Evolutionary conservation across 2,888 invertebrate species (phyloP), one percentile per base, ranked within the genome.

Genomic region (Cephalotes varians): DNA sequence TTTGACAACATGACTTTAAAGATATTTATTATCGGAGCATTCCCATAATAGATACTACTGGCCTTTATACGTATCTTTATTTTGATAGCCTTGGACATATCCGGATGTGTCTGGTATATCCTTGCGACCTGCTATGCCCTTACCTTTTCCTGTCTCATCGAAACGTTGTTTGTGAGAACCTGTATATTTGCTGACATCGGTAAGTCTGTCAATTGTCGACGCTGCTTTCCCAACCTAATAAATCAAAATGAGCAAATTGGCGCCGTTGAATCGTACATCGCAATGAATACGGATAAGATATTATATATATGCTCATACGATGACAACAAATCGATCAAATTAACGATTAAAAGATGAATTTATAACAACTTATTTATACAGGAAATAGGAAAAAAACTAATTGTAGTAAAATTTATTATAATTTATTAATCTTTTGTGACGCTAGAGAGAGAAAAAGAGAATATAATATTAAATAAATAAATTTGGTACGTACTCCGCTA

Each of bases 91-190:
- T 56, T 96, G 96, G 80, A 98, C 98, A 93, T 98, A 98, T 69
- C 98, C 98, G 1, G 97, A 96, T 31, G 95, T 95, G 90, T 98
- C 97, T 28, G 96, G 95, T 18, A 96, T 73, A 92, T 98, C 97
- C 93, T 97, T 98, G 74, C 98, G 95, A 31, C 98, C 98, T 2
- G 97, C 96, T 81, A 98, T 97, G 7, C 98, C 98, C 93, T 97
- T 98, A 25, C 98, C 98, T 94, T 97, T 98, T 83, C 98, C 98
- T 37, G 96, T 95, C 76, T 97, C 97, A 94, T 98, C 98, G 93
- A 98, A 98, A 34, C 98, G 96, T 91, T 98, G 97, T 93, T 97
- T 98, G 94, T 98, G 98, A 6, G 98, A 97, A 71, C 98, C 98
- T 0, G 98, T 98, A 94, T 98, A 98, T 93, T 98, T 98, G 91